These are phyloP conservation scores for Galerucella nymphaeae DNA, from an alignment of 2,888 invertebrate genomes.

Conservation along the genomic window DNA sequence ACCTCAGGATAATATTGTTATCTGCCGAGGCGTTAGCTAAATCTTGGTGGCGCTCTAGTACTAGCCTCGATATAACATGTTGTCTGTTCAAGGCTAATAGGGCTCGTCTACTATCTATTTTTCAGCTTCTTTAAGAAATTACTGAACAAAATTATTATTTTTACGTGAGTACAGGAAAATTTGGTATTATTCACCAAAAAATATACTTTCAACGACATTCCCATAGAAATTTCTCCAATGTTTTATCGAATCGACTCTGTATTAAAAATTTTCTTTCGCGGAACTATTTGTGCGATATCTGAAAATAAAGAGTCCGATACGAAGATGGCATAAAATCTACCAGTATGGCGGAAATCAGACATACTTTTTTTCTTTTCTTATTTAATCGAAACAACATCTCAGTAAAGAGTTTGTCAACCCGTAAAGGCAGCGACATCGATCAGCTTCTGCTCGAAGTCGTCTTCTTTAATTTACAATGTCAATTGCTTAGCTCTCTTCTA, in stretches of 20 bases:
- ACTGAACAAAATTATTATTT: no score
- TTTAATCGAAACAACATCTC: conserved; percentile 28
- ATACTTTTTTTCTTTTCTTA: conserved; percentile 33
- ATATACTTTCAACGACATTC: not conserved
- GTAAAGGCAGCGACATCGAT: conserved; percentile 40
- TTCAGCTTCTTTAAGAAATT: no score
- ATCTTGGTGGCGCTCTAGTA: no score
- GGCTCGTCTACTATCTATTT: no score
- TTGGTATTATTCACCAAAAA: no score
- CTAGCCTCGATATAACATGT: no score
- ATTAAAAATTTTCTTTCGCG: not conserved
- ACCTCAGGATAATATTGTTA: no score
- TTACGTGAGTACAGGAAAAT: no score
- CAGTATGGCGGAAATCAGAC: conserved; percentile 43
- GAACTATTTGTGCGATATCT: conserved; percentile 38
- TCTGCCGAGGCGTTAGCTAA: no score
- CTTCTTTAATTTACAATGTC: conserved; percentile 44
- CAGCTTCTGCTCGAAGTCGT: conserved; percentile 36
- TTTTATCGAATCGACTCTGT: not conserved
- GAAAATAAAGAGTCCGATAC: conserved; percentile 39
- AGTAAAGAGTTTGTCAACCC: conserved; percentile 44
- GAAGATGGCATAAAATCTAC: conserved; percentile 44
- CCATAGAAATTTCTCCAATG: not conserved
- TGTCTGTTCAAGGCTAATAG: no score
- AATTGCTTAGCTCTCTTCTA: conserved; percentile 37